A percentile compares a stretch with the other conserved stretches of the same genome.
Evolutionary conservation across 1,140 invertebrate genomes (phyloP).

Genomic region (Agrilus planipennis): DNA sequence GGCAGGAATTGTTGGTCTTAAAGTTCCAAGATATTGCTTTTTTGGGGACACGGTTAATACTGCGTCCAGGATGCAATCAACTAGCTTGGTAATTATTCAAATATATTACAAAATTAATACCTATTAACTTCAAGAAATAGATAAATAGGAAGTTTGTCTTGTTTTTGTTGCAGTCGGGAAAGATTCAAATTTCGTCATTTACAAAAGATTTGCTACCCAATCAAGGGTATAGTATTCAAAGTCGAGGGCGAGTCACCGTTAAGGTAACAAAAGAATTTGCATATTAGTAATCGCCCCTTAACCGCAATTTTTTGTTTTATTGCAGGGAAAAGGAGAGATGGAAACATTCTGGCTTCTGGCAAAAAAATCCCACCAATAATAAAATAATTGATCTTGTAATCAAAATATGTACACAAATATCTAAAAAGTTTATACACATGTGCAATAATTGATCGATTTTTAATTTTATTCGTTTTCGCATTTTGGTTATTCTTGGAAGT

Average conservation of each 20-base stretch:
- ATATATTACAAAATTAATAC: conserved; percentile 2
- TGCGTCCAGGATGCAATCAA: conserved; percentile 75
- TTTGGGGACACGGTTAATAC: conserved; percentile 84
- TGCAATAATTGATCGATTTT: too few species aligned
- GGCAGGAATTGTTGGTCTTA: conserved; percentile 55
- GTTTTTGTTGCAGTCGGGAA: conserved; percentile 45
- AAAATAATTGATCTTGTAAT: too few species aligned
- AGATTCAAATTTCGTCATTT: conserved; percentile 59
- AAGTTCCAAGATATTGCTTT: conserved; percentile 64
- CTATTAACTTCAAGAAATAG: conserved; percentile 11
- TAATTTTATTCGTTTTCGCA: too few species aligned
- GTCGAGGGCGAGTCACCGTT: conserved; percentile 55
- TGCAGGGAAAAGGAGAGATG: conserved; percentile 77
- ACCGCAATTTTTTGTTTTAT: conserved; percentile 5
- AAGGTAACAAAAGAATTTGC: conserved; percentile 49
- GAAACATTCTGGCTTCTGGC: conserved; percentile 67
- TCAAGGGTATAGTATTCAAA: conserved; percentile 46
- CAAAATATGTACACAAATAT: too few species aligned
- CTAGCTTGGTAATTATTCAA: conserved; percentile 44
- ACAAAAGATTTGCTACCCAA: conserved; percentile 50
- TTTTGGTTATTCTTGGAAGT: too few species aligned
- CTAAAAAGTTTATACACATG: too few species aligned
- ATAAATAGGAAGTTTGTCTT: conserved; percentile 2
- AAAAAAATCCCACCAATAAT: too few species aligned
- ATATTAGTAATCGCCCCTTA: background rate